Evolutionary conservation across 1,140 invertebrate species (phyloP), one percentile per base, ranked within the genome.

Genomic region (Drosophila trapezifrons): DNA sequence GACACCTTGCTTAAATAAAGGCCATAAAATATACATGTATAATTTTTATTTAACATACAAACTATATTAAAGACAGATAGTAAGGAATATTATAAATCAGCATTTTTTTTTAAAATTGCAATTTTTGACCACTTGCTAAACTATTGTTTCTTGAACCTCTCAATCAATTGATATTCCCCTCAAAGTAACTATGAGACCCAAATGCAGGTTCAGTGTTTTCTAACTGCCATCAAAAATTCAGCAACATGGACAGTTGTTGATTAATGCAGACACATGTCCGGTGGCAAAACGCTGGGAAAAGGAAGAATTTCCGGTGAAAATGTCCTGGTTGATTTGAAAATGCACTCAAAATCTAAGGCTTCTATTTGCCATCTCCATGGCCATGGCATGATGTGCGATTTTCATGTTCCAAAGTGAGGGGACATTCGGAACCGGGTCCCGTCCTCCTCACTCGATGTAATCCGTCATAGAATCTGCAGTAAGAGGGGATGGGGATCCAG

Each of bases 231-330:
- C 38, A 63, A 74, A 71, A 73, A 75, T 74, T 49, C 22, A 22
- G 7, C 29, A 69, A 65, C 40, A 57, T 56, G 65, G 18, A 22
- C 52, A 59, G 62, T 66, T 67, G 47, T 76, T 76, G 72, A 76
- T 76, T 76, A 76, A 76, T 76, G 73, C 73, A 76, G 72, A 76
- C 60, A 76, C 73, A 59, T 76, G 72, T 76, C 47, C 49, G 7
- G 8, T 62, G 43, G 22, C 22, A n/a, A 37, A 63, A 13, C 22
- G 38, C 51, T 45, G 35, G 46, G 54, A 40, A 64, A 38, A 37
- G 25, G 59, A 51, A 63, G 42, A 51, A 51, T 64, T 75, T 42
- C 1, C 49, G 67, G 15, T 65, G 55, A 66, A 47, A 71, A 70
- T 70, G 35, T 70, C 38, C 56, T 47, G 35, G 66, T 47, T 71